Percentiles rank a stretch among this genome's conserved stretches.
Conservation (phyloP, 2,113 vertebrate genomes). For the Ageneiosus marmoratus region DNA sequence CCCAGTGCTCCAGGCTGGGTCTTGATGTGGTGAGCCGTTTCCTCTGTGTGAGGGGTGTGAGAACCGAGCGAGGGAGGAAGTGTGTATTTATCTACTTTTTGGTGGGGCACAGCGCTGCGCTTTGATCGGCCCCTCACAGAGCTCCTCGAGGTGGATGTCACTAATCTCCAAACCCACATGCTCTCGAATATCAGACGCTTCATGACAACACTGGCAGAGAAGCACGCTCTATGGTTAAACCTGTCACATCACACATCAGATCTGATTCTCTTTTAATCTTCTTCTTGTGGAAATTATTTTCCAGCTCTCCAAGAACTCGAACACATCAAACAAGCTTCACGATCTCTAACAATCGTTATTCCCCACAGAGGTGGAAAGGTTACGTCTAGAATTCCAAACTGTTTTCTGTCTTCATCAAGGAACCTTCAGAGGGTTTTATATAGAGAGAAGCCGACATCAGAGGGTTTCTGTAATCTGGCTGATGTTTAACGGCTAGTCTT, state of each 20-base stretch:
- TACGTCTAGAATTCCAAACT: not conserved
- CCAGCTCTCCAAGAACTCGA: not conserved
- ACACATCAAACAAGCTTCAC: not conserved
- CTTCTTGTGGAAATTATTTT: not conserved
- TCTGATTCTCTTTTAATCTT: not conserved
- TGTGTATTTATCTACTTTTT: constrained; percentile 76
- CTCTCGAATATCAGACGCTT: constrained; percentile 3
- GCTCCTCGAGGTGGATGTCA: constrained; percentile 1
- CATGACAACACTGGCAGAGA: not conserved
- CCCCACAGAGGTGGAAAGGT: not conserved
- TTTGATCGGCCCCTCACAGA: constrained; percentile 64
- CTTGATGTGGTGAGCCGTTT: constrained; percentile 77
- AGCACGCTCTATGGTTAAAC: not conserved
- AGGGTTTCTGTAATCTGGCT: not conserved
- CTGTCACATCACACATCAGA: not conserved
- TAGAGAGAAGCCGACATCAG: not conserved
- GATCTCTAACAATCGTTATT: not conserved
- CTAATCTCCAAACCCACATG: not conserved
- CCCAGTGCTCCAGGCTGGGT: constrained; percentile 61
- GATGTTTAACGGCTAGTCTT: not conserved
- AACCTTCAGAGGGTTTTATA: not conserved
- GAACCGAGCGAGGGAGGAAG: constrained; percentile 73
- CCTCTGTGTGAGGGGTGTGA: constrained; percentile 71
- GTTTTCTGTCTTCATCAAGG: not conserved
- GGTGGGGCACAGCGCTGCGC: constrained; percentile 67